Conservation (phyloP, 2,797 vertebrate species). For the Rhincodon typus region DNA sequence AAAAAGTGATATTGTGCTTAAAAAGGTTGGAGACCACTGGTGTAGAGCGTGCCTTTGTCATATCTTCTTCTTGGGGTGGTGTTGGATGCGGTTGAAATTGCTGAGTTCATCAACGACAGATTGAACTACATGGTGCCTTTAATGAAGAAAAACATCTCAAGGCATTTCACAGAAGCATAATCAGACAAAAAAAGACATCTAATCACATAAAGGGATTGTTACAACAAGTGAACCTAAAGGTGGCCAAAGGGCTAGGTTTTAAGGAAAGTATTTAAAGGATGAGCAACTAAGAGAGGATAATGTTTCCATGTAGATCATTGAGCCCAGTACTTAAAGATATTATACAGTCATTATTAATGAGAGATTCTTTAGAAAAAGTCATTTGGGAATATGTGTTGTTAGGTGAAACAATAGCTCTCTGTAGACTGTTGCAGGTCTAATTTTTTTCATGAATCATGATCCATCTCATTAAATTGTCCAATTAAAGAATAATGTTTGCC, state of each 20-base stretch:
- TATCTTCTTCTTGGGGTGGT: too few relatives aligned
- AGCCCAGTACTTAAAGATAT: background rate
- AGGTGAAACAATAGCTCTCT: background rate
- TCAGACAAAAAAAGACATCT: background rate
- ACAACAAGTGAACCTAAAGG: background rate
- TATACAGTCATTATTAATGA: background rate
- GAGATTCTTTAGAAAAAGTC: background rate
- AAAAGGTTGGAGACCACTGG: too few relatives aligned
- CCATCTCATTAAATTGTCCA: background rate
- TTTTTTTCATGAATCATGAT: background rate
- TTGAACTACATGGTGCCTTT: background rate
- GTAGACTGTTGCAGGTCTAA: background rate
- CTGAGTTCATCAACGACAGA: too few relatives aligned
- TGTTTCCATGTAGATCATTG: background rate
- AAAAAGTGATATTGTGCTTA: too few relatives aligned
- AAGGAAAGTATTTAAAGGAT: background rate
- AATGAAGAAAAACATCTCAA: background rate
- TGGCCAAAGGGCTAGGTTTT: background rate
- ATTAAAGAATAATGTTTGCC: background rate
- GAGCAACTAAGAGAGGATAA: background rate
- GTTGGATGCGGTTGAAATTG: too few relatives aligned
- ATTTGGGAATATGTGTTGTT: background rate
- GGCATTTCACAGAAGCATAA: background rate
- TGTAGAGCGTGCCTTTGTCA: too few relatives aligned
- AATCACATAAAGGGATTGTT: background rate